These are phyloP conservation scores for Tetragnatha versicolor DNA, from an alignment of 1,140 invertebrate genomes.

Conservation along the genomic window DNA sequence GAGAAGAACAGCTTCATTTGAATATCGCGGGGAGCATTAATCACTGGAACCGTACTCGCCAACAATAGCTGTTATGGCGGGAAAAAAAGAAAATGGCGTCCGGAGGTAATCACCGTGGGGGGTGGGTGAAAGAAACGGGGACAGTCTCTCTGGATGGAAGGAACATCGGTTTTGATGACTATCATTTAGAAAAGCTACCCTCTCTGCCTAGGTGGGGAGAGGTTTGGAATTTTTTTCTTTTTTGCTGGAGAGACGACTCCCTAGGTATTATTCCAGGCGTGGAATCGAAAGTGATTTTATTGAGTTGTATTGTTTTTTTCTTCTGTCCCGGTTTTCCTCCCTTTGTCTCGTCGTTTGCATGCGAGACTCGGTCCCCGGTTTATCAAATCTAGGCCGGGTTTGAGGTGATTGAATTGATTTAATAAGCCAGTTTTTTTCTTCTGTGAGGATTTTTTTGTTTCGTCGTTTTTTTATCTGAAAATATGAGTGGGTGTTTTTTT, in stretches of 20 bases:
- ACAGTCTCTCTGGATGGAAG: slow-evolving; percentile 1
- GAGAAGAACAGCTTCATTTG: slow-evolving; percentile 46
- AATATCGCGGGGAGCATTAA: slow-evolving; percentile 39
- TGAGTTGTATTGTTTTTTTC: slow-evolving; percentile 30
- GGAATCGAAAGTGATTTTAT: slow-evolving; percentile 45
- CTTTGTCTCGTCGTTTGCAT: neutral
- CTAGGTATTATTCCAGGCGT: neutral
- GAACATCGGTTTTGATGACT: slow-evolving; percentile 50
- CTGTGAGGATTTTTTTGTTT: neutral
- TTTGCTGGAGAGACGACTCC: too few species aligned
- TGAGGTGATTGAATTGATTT: neutral
- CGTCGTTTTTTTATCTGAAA: too few species aligned
- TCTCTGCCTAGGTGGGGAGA: neutral
- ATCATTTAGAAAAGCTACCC: slow-evolving; percentile 41
- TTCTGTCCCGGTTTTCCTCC: neutral
- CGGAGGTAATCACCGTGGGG: slow-evolving; percentile 39
- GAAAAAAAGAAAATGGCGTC: slow-evolving; percentile 19
- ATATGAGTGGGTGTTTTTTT: too few species aligned
- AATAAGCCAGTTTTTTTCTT: neutral
- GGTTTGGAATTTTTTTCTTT: neutral
- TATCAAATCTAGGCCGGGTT: neutral
- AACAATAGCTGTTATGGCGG: slow-evolving; percentile 43
- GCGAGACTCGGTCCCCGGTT: neutral
- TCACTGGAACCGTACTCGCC: slow-evolving; percentile 5
- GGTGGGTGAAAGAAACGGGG: neutral